Evolutionary conservation across 1,140 invertebrate species (phyloP).

Genomic region (Phenacoccus solenopsis): DNA sequence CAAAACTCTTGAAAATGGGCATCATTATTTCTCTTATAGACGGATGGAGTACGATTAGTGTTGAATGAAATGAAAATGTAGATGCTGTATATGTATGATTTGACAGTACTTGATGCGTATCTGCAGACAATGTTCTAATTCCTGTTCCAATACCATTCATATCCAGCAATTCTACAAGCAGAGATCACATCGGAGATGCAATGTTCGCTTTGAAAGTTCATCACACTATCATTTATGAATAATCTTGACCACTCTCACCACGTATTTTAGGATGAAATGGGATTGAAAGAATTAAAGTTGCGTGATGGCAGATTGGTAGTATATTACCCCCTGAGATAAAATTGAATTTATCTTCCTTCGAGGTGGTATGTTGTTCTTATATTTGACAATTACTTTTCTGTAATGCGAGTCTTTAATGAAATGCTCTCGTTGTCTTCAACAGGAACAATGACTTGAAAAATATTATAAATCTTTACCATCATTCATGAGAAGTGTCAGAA

Average conservation of each 20-base stretch:
- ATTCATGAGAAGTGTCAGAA: constrained; percentile 80
- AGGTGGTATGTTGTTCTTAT: constrained; percentile 38
- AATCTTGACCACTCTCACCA: too few relatives aligned
- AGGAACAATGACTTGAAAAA: constrained; percentile 68
- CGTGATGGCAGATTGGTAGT: constrained; percentile 88
- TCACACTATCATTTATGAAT: too few relatives aligned
- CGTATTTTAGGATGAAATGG: constrained; percentile 52
- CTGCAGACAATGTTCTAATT: too few relatives aligned
- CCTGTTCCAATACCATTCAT: background rate
- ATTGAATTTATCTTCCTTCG: constrained; percentile 62
- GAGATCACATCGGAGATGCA: constrained; percentile 38
- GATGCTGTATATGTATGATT: constrained; percentile 53
- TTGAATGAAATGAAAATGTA: constrained; percentile 63
- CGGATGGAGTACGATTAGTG: constrained; percentile 53
- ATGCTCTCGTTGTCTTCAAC: constrained; percentile 12
- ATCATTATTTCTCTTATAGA: constrained; percentile 36
- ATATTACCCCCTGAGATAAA: constrained; percentile 76
- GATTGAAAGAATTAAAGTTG: constrained; percentile 58
- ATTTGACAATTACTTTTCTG: background rate
- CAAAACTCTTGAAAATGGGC: background rate
- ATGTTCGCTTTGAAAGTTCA: constrained; percentile 60
- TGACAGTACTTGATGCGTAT: background rate
- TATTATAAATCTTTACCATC: constrained; percentile 76
- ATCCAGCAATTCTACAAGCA: constrained; percentile 29
- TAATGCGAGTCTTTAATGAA: too few relatives aligned